Base-by-base conservation (phyloP, 2,888 invertebrate species). In the Xanthorhoe designata region DNA sequence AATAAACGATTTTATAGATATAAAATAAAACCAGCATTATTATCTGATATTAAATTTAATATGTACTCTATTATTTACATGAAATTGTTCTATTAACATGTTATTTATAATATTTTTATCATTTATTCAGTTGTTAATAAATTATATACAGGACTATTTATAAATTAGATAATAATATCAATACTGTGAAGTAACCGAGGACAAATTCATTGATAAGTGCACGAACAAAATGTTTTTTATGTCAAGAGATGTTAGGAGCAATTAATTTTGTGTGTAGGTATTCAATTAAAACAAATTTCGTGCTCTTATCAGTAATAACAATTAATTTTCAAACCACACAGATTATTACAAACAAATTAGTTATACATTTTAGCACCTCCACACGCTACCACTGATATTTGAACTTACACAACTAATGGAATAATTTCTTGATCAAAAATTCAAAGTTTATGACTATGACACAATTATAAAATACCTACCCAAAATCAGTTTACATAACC, bases 31-130 rank as follows among this genome's bases (percentile, higher is more conserved):
- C 86, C 73, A 84, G 72, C 75, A 75, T 77, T 77, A 32, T 75
- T 88, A 89, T 91, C 90, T 92, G 92, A 92, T 93, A 93, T 92
- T 93, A 92, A 93, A 92, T 92, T 92, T 93, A 92, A 92, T 93
- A 91, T 89, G 89, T 91, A 91, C 83, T 92, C 92, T 92, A 92
- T 92, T 92, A 93, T 93, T 91, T 93, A 93, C 93, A 93, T 90
- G 91, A 91, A 92, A 92, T 92, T 92, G 92, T 92, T 92, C 92
- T 93, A 93, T 91, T 91, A 93, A 93, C 92, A 93, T 90, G 88
- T 91, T 91, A 91, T 91, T 92, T 92, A 91, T 92, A 90, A 89
- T 89, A 87, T 87, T 86, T 83, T 86, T 81, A 83, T 88, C 84
- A 87, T 89, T 91, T 84, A 90, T 85, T 92, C 88, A 84, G 86